Base-by-base conservation (phyloP, 2,113 vertebrate genomes). In the Enhydra lutris region DNA sequence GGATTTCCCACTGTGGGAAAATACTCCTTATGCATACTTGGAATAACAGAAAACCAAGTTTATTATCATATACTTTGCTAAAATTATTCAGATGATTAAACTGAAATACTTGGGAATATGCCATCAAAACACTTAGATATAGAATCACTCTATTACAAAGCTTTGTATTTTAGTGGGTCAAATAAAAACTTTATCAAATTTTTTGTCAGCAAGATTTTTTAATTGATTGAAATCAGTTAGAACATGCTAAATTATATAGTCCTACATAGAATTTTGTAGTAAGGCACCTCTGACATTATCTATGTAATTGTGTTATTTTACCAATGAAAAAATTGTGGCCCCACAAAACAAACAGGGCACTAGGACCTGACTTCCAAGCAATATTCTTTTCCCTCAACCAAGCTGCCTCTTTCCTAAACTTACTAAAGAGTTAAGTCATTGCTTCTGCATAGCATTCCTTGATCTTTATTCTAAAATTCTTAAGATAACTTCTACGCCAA, bases 1-100 rank as follows among this genome's bases (percentile, higher is more conserved):
- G 94, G 21, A 61, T 81, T 94, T 92, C 89, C 36, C 31, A 90
- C 12, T 39, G 57, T 73, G 11, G 76, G 34, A 65, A 95, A 95
- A 95, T 42, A 89, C 11, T 89, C 18, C 59, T 95, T 34, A 92
- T 83, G 29, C 78, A 55, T 47, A 94, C 17, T 12, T 79, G 6
- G 47, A 78, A 95, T 94, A 42, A 95, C 20, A 57, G 80, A 80
- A 97, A 96, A 24, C 15, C 61, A 90, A 65, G 10, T 65, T 88
- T 39, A 59, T 20, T 12, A 83, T 42, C 86, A 57, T 17, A 84
- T 45, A 89, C 23, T n/a, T 61, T 45, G 65, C 42, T 81, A 97
- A 92, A 93, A 80, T 55, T 85, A 92, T 29, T 83, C 80, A 92
- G 39, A 71, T 52, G 69, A 65, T 67, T 76, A 91, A 88, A 84